A percentile compares a stretch with the other conserved stretches of the same genome.
These are phyloP conservation scores for Cataglyphis cursor DNA, from an alignment of 2,888 invertebrate species.

Conservation along the genomic window DNA sequence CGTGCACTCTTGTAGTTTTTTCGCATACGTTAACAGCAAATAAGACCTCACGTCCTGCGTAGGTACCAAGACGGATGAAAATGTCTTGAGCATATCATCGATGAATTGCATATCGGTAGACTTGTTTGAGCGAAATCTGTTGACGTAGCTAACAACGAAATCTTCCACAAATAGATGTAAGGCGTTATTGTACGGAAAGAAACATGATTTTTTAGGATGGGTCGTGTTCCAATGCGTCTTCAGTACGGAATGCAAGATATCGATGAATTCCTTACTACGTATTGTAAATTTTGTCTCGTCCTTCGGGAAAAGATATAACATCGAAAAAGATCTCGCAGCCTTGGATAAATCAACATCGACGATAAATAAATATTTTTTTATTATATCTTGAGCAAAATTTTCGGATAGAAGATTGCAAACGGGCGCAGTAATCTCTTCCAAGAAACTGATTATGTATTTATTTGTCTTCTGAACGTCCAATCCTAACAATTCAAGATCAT, in stretches of 20 bases:
- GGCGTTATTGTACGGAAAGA: conserved; percentile 66
- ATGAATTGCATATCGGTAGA: conserved; percentile 35
- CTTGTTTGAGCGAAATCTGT: accelerated
- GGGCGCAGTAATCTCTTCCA: conserved; percentile 14
- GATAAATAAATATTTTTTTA: conserved; percentile 74
- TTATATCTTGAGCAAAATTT: conserved; percentile 67
- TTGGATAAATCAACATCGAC: accelerated
- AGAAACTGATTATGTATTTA: accelerated
- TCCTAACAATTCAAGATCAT: conserved; percentile 33
- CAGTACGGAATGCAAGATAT: conserved; percentile 55
- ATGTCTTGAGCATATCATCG: conserved; percentile 61
- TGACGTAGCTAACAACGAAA: background rate
- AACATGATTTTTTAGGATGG: conserved; percentile 16
- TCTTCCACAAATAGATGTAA: conserved; percentile 12
- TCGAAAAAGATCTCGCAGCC: background rate
- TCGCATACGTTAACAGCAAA: conserved; percentile 60
- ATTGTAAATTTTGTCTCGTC: conserved; percentile 41
- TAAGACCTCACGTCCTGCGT: conserved; percentile 67
- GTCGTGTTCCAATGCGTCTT: conserved; percentile 66
- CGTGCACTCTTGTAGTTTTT: conserved; percentile 29
- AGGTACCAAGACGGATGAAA: conserved; percentile 64
- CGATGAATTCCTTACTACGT: conserved; percentile 59
- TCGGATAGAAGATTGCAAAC: conserved; percentile 72
- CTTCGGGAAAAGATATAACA: conserved; percentile 18
- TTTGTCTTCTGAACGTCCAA: accelerated